phyloP scores from a whole-genome alignment of 2,113 vertebrate genomes.

The Percopsis transmontana region DNA sequence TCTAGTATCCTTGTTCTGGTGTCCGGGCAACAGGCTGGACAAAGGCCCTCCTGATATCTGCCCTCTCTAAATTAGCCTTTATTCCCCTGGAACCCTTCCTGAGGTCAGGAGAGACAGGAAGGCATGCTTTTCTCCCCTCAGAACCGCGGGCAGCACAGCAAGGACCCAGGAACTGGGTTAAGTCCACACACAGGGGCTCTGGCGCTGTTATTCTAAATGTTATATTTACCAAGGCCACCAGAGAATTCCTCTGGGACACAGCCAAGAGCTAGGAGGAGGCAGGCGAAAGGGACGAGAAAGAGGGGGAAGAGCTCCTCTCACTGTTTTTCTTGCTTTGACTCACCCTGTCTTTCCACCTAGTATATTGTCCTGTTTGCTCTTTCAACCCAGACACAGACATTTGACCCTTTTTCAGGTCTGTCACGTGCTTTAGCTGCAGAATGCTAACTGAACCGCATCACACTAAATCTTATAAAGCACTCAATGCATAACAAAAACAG shows the following conservation, averaged over 20 bases:
- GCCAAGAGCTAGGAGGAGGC: slow-evolving; percentile 65
- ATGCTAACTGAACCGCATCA: slow-evolving; percentile 37
- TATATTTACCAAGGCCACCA: slow-evolving; percentile 76
- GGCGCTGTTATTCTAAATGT: slow-evolving; percentile 75
- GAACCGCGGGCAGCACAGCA: slow-evolving; percentile 61
- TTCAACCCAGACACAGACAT: slow-evolving; percentile 26
- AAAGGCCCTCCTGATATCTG: slow-evolving; percentile 44
- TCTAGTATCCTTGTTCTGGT: slow-evolving; percentile 10
- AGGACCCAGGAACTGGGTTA: slow-evolving; percentile 76
- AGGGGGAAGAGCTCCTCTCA: slow-evolving; percentile 32
- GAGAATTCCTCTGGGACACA: slow-evolving; percentile 76
- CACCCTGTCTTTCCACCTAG: slow-evolving; percentile 37
- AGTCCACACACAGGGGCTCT: slow-evolving; percentile 70
- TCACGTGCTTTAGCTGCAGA: slow-evolving; percentile 49
- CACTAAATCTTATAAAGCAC: slow-evolving; percentile 25
- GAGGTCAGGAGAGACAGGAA: slow-evolving; percentile 63
- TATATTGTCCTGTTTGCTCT: slow-evolving; percentile 29
- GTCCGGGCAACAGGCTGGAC: slow-evolving; percentile 36
- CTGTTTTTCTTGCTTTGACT: slow-evolving; percentile 33
- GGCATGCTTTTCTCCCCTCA: slow-evolving; percentile 54
- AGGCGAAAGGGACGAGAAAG: slow-evolving; percentile 50
- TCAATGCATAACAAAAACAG: slow-evolving; percentile 19
- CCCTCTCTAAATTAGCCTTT: slow-evolving; percentile 55
- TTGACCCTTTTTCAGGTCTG: slow-evolving; percentile 55
- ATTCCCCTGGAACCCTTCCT: slow-evolving; percentile 51